These are phyloP conservation scores for Sylvilagus floridanus DNA, from an alignment of 2,797 vertebrate genomes.

Conservation along the genomic window DNA sequence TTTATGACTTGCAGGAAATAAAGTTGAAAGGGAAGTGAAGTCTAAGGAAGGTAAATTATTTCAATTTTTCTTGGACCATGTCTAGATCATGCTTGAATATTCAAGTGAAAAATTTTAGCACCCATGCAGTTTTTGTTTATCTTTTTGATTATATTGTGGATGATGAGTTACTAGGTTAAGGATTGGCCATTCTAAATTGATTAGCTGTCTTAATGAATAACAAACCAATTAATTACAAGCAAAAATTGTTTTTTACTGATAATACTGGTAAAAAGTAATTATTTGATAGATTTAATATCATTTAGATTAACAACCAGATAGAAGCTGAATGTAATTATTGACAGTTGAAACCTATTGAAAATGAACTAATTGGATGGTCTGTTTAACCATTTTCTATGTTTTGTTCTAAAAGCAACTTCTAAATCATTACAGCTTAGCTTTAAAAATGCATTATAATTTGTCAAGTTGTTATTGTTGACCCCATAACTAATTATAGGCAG, in stretches of 20 bases:
- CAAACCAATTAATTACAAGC: constrained; percentile 61
- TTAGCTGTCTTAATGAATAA: constrained; percentile 51
- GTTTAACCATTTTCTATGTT: constrained; percentile 43
- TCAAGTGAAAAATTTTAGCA: neutral
- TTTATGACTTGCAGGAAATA: neutral
- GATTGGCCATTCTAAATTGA: neutral
- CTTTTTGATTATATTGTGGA: neutral
- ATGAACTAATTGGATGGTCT: constrained; percentile 34
- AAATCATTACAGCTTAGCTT: neutral
- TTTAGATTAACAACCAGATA: constrained; percentile 69
- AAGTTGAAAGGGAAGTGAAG: neutral
- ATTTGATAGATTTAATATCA: constrained; percentile 52
- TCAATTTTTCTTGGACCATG: neutral
- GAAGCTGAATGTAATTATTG: constrained; percentile 64
- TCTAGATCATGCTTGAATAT: constrained; percentile 18
- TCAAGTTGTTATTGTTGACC: neutral
- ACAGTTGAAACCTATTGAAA: constrained; percentile 57
- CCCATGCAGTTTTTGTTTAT: constrained; percentile 23
- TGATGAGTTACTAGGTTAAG: constrained; percentile 54
- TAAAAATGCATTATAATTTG: constrained; percentile 46
- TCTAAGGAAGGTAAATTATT: constrained; percentile 19
- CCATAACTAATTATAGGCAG: neutral
- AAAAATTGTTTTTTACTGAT: constrained; percentile 58
- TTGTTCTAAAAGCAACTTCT: constrained; percentile 43
- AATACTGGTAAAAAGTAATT: constrained; percentile 54